Evolutionary conservation across 2,888 invertebrate species (phyloP), one percentile per base, ranked within the genome.

Genomic region (Apodemia mormo): DNA sequence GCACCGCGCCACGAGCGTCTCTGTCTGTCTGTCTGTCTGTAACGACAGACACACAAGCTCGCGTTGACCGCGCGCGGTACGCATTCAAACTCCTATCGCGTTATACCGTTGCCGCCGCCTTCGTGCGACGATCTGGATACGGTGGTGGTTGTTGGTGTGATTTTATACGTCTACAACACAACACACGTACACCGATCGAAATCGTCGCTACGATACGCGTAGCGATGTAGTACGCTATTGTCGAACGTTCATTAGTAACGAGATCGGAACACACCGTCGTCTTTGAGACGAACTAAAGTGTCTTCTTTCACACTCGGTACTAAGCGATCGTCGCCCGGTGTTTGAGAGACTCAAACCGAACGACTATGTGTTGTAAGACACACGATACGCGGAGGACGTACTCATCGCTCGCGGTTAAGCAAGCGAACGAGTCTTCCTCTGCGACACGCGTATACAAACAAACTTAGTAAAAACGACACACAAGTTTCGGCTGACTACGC

Each of bases 301-400:
- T 54, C 54, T n/a, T 22, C 54, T 22, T 54, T 54, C 54, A 54
- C 54, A 22, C 54, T 54, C 54, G 54, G 8, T 54, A 54, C 54
- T 22, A 8, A 0, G 14, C 22, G 54, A 54, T 54, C 54, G 54
- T 54, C 54, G 54, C 54, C 54, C 54, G 54, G 54, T n/a, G 54
- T 22, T 54, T 54, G 54, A 54, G 54, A 54, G 54, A 54, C 54
- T 54, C 54, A 54, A 54, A 54, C 54, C 54, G 54, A 54, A 54
- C 54, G 14, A 8, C 52, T 52, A 5, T n/a, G 52, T n/a, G 22
- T 22, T 22, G 22, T 22, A 22, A 22, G n/a, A 52, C n/a, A 52
- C n/a, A 52, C 52, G 52, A 14, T 52, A 52, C 52, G 52, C 52
- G n/a, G 52, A 2, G n/a, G 45, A 14, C 12, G 45, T 1, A 45